Evolutionary conservation across 30 jellyfish, hydroid and myxozoan species (phyloP).

Genomic region (Euphysa ruthae): DNA sequence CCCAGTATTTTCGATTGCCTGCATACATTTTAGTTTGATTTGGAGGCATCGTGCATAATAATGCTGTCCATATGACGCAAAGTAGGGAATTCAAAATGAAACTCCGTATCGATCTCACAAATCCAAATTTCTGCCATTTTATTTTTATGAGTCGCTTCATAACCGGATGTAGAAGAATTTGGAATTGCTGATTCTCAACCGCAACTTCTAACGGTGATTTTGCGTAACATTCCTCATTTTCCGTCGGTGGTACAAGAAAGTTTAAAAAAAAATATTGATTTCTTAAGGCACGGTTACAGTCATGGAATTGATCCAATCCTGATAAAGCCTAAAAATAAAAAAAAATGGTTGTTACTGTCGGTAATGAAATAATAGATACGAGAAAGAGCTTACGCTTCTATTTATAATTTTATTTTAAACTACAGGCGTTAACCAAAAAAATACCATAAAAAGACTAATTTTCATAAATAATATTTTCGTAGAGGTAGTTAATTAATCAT

Average conservation of each 20-base stretch:
- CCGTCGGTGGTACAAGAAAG: constrained; percentile 55
- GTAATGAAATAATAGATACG: too few relatives aligned
- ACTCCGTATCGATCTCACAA: constrained; percentile 40
- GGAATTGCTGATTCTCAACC: constrained; percentile 67
- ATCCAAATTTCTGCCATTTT: constrained; percentile 74
- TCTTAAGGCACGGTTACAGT: constrained; percentile 73
- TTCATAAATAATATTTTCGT: too few relatives aligned
- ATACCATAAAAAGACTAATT: too few relatives aligned
- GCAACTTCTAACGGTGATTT: constrained; percentile 69
- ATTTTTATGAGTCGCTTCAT: constrained; percentile 58
- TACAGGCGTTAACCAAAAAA: too few relatives aligned
- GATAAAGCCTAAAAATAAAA: constrained; percentile 48
- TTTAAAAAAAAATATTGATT: constrained; percentile 57
- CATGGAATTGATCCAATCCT: constrained; percentile 83
- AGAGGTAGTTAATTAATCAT: too few relatives aligned
- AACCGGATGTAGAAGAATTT: constrained; percentile 73
- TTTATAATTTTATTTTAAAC: too few relatives aligned
- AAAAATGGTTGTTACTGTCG: too few relatives aligned
- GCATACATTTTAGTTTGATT: constrained; percentile 20
- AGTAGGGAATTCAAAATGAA: constrained; percentile 31
- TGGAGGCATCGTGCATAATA: constrained; percentile 50
- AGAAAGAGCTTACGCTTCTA: too few relatives aligned
- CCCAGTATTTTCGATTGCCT: constrained; percentile 5
- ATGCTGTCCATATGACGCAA: constrained; percentile 68
- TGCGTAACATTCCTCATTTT: constrained; percentile 30